A percentile compares a stretch with the other conserved stretches of the same genome.
Conservation (phyloP, 2,113 vertebrate species). For the Gadus macrocephalus region DNA sequence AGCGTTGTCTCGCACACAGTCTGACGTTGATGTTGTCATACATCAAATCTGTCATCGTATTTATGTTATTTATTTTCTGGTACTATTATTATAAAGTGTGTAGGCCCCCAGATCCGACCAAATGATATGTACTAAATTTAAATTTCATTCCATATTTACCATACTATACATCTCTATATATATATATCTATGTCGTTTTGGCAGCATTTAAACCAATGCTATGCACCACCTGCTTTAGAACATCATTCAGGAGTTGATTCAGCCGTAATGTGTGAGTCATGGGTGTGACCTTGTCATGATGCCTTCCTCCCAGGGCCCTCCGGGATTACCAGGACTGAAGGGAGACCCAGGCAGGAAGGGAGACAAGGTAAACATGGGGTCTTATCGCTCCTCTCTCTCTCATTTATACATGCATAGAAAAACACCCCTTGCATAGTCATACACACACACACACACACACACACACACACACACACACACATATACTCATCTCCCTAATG, state of each 20-base stretch:
- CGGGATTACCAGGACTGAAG: conserved; percentile 89
- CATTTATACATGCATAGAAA: too few relatives aligned
- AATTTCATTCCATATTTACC: not conserved
- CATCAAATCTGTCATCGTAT: not conserved
- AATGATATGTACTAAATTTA: not conserved
- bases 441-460: too few relatives aligned
- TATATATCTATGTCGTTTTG: not conserved
- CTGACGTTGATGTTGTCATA: not conserved
- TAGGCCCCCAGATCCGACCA: not conserved
- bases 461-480: too few relatives aligned
- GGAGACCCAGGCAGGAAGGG: conserved; percentile 91
- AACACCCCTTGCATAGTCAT: too few relatives aligned
- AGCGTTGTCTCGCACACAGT: not conserved
- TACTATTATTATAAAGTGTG: not conserved
- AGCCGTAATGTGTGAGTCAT: not conserved
- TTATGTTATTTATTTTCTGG: not conserved
- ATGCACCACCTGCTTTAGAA: too few relatives aligned
- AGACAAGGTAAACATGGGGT: conserved; percentile 80
- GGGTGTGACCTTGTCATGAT: not conserved
- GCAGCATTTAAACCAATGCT: too few relatives aligned
- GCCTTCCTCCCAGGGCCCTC: conserved; percentile 77
- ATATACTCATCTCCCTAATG: too few relatives aligned
- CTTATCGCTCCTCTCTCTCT: too few relatives aligned
- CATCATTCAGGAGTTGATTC: not conserved
- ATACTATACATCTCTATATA: not conserved